Base-by-base conservation (phyloP, 2,113 vertebrate species). In the Ranitomeya variabilis region DNA sequence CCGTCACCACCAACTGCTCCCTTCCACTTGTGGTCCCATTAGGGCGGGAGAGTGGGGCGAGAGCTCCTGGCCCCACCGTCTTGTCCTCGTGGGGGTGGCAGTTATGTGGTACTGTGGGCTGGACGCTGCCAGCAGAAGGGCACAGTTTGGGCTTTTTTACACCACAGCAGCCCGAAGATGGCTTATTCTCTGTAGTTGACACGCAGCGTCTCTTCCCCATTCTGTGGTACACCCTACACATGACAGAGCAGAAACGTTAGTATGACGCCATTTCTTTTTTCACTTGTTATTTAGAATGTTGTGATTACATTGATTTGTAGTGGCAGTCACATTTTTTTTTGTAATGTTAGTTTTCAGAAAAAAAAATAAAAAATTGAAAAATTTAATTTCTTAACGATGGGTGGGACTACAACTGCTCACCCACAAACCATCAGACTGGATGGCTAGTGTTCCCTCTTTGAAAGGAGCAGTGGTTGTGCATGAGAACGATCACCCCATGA, bases 121-220 rank as follows among this genome's bases (percentile, higher is more conserved):
- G 81, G 37, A 84, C 62, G 45, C 87, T 67, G 59, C 87, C 69
- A 26, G 67, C 80, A 18, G 87, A 23, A 54, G 87, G 87, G 90
- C 95, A 96, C 82, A 96, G 89, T 88, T 96, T 96, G 90, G 95
- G 96, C 90, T 96, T 96, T 95, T 96, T 96, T 85, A 96, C 96
- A 91, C 96, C 95, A 92, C 96, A 96, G 92, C 96, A 96, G 91
- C 96, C 95, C 90, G 96, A 95, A 94, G 95, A 95, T 94, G 96
- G 92, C 95, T 96, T 96, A 93, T 95, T 95, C 94, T 96, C 96
- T 62, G 96, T 94, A 92, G 96, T 94, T 93, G 96, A 95, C 91
- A 96, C 95, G 92, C 95, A 96, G 90, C 96, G 95, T 94, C 96
- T 96, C 93, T 96, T 96, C 94, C 96, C 96, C 96, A 96, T 96